Evolutionary conservation across 2,113 vertebrate species (phyloP), one percentile per base, ranked within the genome.

Genomic region (Anseranas semipalmata): DNA sequence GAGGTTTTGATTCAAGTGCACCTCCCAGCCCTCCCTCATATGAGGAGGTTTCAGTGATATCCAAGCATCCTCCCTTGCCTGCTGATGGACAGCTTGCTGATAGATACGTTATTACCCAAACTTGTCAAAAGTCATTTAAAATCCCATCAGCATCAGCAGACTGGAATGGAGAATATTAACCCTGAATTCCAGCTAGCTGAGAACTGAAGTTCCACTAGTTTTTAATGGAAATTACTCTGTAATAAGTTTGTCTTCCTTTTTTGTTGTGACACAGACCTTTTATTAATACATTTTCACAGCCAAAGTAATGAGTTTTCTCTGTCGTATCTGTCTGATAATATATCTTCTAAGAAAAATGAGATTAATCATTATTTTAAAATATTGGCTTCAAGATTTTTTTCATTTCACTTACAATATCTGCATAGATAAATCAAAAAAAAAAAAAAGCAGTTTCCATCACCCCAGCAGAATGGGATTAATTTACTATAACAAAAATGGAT

Each of bases 241-340:
- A 89, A 50, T 55, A 78, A 82, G 33, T 79, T 96, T 73, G 46
- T 58, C 71, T 89, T 89, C 17, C 27, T 89, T 83, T 90, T 63
- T 30, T 82, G 45, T 81, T 91, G 48, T 83, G 41, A 70, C 41
- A 46, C 33, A 76, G 66, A 66, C 55, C 48, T 78, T 88, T 87
- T 92, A 95, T 95, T 85, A 93, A 94, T 91, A 68, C 4, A 21
- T 55, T 93, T 92, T 87, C 95, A 90, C 55, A 79, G 60, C 15
- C 24, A 45, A 91, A 95, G 59, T 50, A 95, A 95, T 89, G 58
- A 74, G 14, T 87, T 93, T 91, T 82, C 74, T 66, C 63, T 72
- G 35, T 82, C 56, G 12, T 76, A 76, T 58, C 76, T 93, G 70
- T 48, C 92, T 91, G 53, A 85, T 63, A 75, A 85, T 85, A 12